These are phyloP conservation scores for Oreotrochilus melanogaster DNA, from an alignment of 2,113 vertebrate genomes.

Conservation along the genomic window DNA sequence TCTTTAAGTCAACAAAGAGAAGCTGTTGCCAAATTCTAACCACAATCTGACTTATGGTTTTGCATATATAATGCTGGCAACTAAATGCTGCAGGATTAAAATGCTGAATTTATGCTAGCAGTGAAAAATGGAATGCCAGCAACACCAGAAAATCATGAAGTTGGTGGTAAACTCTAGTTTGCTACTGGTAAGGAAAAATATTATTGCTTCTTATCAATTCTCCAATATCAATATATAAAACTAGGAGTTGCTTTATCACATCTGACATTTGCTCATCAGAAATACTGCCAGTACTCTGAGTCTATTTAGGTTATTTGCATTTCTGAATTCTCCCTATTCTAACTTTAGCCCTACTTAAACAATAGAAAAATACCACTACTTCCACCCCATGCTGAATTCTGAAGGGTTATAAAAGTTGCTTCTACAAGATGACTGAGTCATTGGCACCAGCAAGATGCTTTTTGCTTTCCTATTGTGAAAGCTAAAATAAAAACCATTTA, in stretches of 20 bases:
- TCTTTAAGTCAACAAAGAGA: conserved; percentile 43
- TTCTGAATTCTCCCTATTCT: not conserved
- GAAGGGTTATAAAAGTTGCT: not conserved
- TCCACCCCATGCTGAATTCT: not conserved
- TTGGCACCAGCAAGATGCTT: not conserved
- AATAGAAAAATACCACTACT: not conserved
- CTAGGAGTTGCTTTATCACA: not conserved
- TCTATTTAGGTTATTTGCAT: not conserved
- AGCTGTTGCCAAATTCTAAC: conserved; percentile 51
- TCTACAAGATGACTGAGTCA: not conserved
- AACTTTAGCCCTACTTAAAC: not conserved
- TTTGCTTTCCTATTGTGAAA: not conserved
- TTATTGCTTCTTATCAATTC: not conserved
- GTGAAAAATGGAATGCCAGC: not conserved
- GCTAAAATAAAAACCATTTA: not conserved
- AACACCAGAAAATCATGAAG: not conserved
- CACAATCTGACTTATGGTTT: conserved; percentile 17
- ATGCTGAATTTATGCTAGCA: not conserved
- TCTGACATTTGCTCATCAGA: not conserved
- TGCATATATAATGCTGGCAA: conserved; percentile 41
- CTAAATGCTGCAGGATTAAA: not conserved
- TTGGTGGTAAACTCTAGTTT: not conserved
- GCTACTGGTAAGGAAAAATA: not conserved
- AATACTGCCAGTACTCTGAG: not conserved
- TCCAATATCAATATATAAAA: not conserved